Percentiles rank a stretch among this genome's conserved stretches.
These are phyloP conservation scores for Flexamia atlantica DNA, from an alignment of 2,888 invertebrate species.

Conservation along the genomic window DNA sequence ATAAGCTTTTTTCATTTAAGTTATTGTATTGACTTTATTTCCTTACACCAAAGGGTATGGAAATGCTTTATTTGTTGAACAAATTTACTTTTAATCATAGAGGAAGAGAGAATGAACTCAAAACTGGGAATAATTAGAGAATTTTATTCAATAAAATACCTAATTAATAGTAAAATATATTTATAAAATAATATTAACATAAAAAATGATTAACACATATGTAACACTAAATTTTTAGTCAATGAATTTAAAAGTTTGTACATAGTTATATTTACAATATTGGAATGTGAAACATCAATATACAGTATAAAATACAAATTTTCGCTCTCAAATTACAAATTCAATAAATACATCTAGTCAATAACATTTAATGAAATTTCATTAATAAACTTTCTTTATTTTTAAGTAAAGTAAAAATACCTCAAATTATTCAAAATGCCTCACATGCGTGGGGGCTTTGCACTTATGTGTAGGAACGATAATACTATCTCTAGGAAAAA, in stretches of 20 bases:
- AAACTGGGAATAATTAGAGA: neutral
- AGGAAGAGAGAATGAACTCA: too few relatives aligned
- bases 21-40: too few relatives aligned
- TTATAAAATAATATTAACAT: neutral
- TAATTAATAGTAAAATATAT: neutral
- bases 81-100: too few relatives aligned
- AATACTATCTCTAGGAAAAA: constrained; percentile 15
- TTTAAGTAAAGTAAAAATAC: constrained; percentile 9
- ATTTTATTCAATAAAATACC: constrained; percentile 2
- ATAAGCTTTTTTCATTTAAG: too few relatives aligned
- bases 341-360: constrained; percentile 17
- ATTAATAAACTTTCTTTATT: constrained; percentile 15
- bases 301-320: constrained; percentile 22
- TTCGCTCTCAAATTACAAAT: constrained; percentile 7
- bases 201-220: neutral
- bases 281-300: neutral
- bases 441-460: too few relatives aligned
- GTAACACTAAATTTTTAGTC: constrained; percentile 14
- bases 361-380: neutral
- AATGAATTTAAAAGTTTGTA: neutral
- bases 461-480: constrained; percentile 30
- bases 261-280: constrained; percentile 15
- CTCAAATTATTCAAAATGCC: neutral
- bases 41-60: too few relatives aligned
- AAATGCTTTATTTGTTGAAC: too few relatives aligned